A percentile compares a stretch with the other conserved stretches of the same genome.
Conservation (phyloP, 2,113 vertebrate genomes). For the Himantopus leucocephalus region DNA sequence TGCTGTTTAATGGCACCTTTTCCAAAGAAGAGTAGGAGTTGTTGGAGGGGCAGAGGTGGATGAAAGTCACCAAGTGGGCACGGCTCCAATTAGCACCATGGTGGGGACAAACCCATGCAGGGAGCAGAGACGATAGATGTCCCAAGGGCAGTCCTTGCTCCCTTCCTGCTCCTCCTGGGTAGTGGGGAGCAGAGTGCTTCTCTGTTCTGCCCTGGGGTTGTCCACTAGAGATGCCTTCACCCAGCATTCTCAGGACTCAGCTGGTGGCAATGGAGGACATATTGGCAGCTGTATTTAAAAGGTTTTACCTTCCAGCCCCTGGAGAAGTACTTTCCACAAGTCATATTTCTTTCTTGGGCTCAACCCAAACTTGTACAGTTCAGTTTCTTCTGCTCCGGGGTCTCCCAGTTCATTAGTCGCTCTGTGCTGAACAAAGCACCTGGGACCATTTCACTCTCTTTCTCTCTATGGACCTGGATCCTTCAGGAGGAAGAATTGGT, state of each 20-base stretch:
- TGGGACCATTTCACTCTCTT: background rate
- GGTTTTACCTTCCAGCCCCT: background rate
- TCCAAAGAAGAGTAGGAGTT: background rate
- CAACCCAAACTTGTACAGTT: background rate
- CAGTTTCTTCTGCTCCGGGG: background rate
- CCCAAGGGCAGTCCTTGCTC: background rate
- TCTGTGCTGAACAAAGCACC: background rate
- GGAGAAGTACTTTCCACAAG: background rate
- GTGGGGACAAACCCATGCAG: background rate
- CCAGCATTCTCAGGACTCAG: background rate
- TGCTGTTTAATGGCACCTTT: background rate
- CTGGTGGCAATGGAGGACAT: background rate
- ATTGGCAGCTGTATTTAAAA: background rate
- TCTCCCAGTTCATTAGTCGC: background rate
- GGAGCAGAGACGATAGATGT: background rate
- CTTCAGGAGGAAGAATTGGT: background rate
- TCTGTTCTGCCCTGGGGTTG: background rate
- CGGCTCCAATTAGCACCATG: background rate
- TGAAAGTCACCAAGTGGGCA: background rate
- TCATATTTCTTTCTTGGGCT: background rate
- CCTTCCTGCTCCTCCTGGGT: background rate
- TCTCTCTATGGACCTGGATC: background rate
- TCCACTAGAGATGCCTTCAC: background rate
- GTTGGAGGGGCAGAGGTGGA: background rate
- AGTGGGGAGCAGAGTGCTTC: background rate